Evolutionary conservation across 2,888 invertebrate species (phyloP).

Genomic region (Odontothrips loti): DNA sequence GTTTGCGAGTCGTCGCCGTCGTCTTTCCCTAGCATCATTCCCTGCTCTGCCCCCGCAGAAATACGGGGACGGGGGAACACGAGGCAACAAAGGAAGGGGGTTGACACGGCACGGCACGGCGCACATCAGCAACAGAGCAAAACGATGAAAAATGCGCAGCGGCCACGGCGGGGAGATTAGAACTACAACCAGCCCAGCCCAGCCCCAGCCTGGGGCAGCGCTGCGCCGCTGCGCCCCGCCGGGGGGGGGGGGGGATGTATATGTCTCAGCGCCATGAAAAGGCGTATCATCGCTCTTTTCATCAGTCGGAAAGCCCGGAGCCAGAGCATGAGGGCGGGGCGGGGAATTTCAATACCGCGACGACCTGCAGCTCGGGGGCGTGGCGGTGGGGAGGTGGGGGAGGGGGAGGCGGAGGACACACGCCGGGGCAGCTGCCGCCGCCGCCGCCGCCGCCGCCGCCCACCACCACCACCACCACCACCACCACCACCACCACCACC

Average conservation of each 20-base stretch:
- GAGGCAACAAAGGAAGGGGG: too few species aligned
- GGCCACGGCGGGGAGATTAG: not conserved
- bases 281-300: constrained; percentile 17
- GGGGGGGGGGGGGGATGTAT: not conserved
- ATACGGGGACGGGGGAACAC: too few species aligned
- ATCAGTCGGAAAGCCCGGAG: constrained; percentile 12
- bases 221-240: not conserved
- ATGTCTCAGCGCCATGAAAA: constrained; percentile 15
- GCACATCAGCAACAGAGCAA: constrained; percentile 11
- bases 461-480: too few species aligned
- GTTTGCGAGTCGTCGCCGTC: too few species aligned
- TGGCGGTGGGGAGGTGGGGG: not conserved
- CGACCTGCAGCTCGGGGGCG: not conserved
- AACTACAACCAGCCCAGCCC: not conserved
- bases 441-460: too few species aligned
- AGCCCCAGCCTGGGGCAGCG: not conserved
- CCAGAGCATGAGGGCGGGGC: not conserved
- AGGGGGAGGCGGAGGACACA: not conserved
- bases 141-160: constrained; percentile 10
- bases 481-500: not conserved
- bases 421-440: not conserved
- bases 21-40: too few species aligned
- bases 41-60: too few species aligned
- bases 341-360: not conserved
- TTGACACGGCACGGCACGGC: not conserved